Percentiles rank a stretch among this genome's conserved stretches.
These are phyloP conservation scores for Pseudorhombus dupliciocellatus DNA, from an alignment of 2,113 vertebrate genomes.

Conservation along the genomic window DNA sequence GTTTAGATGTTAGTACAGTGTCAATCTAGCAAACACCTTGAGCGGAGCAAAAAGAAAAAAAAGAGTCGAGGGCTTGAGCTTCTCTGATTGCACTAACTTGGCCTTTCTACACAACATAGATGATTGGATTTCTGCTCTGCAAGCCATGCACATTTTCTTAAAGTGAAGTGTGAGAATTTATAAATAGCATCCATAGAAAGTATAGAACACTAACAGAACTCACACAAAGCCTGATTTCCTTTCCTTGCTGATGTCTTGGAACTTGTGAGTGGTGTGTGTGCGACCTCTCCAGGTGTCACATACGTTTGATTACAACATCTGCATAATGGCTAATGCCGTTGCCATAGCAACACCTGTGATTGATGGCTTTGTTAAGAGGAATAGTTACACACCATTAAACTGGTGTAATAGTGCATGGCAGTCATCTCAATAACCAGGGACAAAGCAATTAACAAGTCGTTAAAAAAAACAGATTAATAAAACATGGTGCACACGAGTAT, in stretches of 20 bases:
- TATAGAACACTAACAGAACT: slow-evolving; percentile 5
- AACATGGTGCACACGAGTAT: slow-evolving; percentile 58
- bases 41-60: not conserved
- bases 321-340: slow-evolving; percentile 57
- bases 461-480: slow-evolving; percentile 73
- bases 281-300: slow-evolving; percentile 20
- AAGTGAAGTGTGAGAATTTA: slow-evolving; percentile 25
- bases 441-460: slow-evolving; percentile 78
- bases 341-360: slow-evolving; percentile 72
- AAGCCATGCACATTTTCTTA: slow-evolving; percentile 54
- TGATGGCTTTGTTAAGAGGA: slow-evolving; percentile 79
- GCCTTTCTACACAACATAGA: slow-evolving; percentile 54
- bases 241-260: not conserved
- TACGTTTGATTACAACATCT: slow-evolving; percentile 54
- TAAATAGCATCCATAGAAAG: slow-evolving; percentile 46
- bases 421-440: slow-evolving; percentile 78
- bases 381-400: slow-evolving; percentile 78
- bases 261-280: not conserved
- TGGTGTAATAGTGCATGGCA: slow-evolving; percentile 78
- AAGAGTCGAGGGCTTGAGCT: slow-evolving; percentile 30
- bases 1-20: slow-evolving; percentile 8
- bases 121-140: slow-evolving; percentile 59
- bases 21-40: slow-evolving; percentile 41
- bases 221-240: slow-evolving; percentile 13
- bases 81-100: slow-evolving; percentile 66